Base-by-base conservation (phyloP, 2,888 invertebrate genomes). In the Polydrusus pterygomalis region DNA sequence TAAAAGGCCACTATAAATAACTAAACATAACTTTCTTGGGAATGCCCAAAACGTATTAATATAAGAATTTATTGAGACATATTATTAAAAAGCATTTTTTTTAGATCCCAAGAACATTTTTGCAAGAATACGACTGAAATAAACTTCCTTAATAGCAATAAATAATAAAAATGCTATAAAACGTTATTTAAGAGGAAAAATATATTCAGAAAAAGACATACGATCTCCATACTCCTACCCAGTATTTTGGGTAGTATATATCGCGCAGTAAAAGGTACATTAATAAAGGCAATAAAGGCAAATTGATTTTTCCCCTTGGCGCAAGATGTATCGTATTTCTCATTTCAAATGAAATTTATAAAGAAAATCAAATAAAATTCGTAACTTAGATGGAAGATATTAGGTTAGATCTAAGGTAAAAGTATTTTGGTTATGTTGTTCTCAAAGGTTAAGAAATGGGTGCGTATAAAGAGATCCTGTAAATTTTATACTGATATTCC, bases 281-380 rank as follows among this genome's bases (percentile, higher is more conserved):
- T 74, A 63, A 69, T 64, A 75, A 65, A 47, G 56, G 75, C 70
- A 75, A 75, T 75, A 75, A 75, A 75, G 18, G 38, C 62, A 75
- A 75, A 75, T 75, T 70, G 75, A 75, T 70, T 75, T 70, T 75
- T 30, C 65, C 34, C 67, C 64, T 34, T 64, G 58, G 64, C 70
- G 40, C 18, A 65, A 74, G 65, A 75, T 70, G 70, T 60, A 75
- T 75, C 51, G 70, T 70, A 45, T 67, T 71, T 76, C 75, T 72
- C 62, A 76, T 76, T 76, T 68, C 72, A 51, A 18, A 62, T 63
- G 63, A 62, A 76, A 72, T 67, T 71, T 62, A 51, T 63, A 63
- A 56, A 34, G 43, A n/a, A 43, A 43, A 43, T n/a, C 43, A 1
- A 5, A 43, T n/a, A 11, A n/a, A 43, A n/a, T 13, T 43, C 43